Percentiles rank a stretch among this genome's conserved stretches.
These are phyloP conservation scores for Hemibagrus wyckioides DNA, from an alignment of 2,113 vertebrate genomes.

Conservation along the genomic window DNA sequence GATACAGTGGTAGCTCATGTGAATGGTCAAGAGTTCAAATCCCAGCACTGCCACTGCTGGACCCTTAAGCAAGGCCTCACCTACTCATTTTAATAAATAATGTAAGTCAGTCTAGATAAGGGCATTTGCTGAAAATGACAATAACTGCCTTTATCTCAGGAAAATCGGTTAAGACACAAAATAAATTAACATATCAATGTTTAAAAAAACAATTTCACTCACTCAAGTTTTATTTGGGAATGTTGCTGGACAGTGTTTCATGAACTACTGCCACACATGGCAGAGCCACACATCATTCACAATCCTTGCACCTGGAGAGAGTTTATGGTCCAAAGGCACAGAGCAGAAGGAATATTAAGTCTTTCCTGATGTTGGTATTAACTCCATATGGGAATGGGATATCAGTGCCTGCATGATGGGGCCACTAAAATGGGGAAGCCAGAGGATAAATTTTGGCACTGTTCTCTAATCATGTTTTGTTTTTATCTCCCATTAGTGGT, in stretches of 20 bases:
- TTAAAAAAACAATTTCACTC: not conserved
- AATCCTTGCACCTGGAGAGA: slow-evolving; percentile 31
- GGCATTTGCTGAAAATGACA: not conserved
- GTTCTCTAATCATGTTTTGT: not conserved
- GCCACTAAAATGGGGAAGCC: not conserved
- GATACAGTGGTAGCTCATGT: too few species aligned
- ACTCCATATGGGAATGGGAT: slow-evolving; percentile 27
- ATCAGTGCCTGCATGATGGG: slow-evolving; percentile 3
- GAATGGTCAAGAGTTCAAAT: too few species aligned
- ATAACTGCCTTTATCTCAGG: not conserved
- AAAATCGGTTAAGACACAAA: not conserved
- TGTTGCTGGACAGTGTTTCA: slow-evolving; percentile 10
- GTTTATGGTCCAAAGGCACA: slow-evolving; percentile 32
- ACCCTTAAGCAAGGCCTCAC: too few species aligned
- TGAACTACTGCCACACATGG: slow-evolving; percentile 9
- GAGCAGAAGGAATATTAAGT: slow-evolving; percentile 48
- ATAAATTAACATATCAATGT: not conserved
- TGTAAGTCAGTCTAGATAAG: too few species aligned
- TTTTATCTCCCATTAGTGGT: not conserved
- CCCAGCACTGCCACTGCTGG: too few species aligned
- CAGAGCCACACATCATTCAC: slow-evolving; percentile 35
- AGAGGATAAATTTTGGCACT: not conserved
- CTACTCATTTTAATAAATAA: too few species aligned
- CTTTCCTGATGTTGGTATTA: slow-evolving; percentile 57
- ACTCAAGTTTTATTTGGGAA: not conserved